Evolutionary conservation across 2,888 invertebrate genomes (phyloP).

Genomic region (Torymus texanus): DNA sequence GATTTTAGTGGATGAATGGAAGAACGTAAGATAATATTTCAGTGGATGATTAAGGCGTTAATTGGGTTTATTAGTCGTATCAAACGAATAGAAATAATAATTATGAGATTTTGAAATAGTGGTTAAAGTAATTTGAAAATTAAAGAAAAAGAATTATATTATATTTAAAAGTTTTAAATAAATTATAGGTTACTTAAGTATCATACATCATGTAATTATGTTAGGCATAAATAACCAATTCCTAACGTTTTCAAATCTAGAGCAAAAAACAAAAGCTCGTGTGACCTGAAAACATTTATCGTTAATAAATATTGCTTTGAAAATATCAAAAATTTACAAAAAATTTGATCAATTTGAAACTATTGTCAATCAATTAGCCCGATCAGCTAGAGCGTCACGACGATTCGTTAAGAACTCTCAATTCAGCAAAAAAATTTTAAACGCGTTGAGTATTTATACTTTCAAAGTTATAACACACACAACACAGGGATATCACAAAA

Average conservation of each 20-base stretch:
- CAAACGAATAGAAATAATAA: too few species aligned
- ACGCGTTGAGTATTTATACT: constrained; percentile 74
- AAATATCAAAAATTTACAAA: too few species aligned
- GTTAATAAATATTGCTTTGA: too few species aligned
- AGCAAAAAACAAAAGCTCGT: constrained; percentile 2
- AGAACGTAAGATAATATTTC: too few species aligned
- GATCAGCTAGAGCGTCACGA: constrained; percentile 62
- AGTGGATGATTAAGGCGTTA: not conserved
- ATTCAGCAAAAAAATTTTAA: constrained; percentile 64
- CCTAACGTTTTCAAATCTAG: constrained; percentile 6
- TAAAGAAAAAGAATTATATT: too few species aligned
- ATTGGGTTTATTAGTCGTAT: too few species aligned
- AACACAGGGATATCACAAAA: constrained; percentile 71
- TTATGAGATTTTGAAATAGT: too few species aligned
- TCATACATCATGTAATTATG: constrained; percentile 36
- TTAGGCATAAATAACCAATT: constrained; percentile 1
- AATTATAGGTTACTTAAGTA: not conserved
- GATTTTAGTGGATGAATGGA: not conserved
- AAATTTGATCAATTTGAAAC: too few species aligned
- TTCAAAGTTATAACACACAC: constrained; percentile 73
- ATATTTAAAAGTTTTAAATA: too few species aligned
- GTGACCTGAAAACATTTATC: constrained; percentile 7
- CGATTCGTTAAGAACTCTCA: constrained; percentile 65
- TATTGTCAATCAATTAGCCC: not conserved
- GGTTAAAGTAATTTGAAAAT: too few species aligned